phyloP scores from a whole-genome alignment of 2,888 invertebrate species.

The Tiliacea aurago region DNA sequence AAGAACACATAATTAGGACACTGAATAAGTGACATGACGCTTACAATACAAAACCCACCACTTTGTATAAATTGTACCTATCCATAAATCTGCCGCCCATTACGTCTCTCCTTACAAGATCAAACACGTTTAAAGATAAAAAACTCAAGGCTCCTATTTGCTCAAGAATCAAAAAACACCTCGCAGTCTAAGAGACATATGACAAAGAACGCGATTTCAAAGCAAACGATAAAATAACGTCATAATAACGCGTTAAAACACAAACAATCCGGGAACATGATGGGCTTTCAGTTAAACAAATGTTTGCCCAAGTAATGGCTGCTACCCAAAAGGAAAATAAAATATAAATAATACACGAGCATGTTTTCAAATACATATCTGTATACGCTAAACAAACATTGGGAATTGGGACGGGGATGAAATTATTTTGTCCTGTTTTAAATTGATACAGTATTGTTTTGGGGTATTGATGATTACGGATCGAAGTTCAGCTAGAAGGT shows the following conservation, averaged over 20 bases:
- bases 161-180: slow-evolving; percentile 42
- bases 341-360: slow-evolving; percentile 72
- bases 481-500: neutral
- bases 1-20: neutral
- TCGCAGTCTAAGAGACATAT: slow-evolving; percentile 33
- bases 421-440: slow-evolving; percentile 49
- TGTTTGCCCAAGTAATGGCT: slow-evolving; percentile 83
- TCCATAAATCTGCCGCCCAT: neutral
- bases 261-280: slow-evolving; percentile 69
- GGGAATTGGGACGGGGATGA: slow-evolving; percentile 37
- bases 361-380: slow-evolving; percentile 71
- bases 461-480: neutral
- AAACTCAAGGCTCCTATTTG: slow-evolving; percentile 33
- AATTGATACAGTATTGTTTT: slow-evolving; percentile 40
- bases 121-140: slow-evolving; percentile 27
- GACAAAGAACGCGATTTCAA: slow-evolving; percentile 49
- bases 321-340: slow-evolving; percentile 74
- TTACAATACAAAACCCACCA: neutral
- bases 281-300: slow-evolving; percentile 80
- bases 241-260: slow-evolving; percentile 73
- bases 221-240: slow-evolving; percentile 62
- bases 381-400: slow-evolving; percentile 63
- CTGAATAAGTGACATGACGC: neutral
- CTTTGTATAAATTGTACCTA: neutral
- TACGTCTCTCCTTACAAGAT: neutral